phyloP scores from a whole-genome alignment of 2,113 vertebrate genomes.

The Micronycteris hirsuta region DNA sequence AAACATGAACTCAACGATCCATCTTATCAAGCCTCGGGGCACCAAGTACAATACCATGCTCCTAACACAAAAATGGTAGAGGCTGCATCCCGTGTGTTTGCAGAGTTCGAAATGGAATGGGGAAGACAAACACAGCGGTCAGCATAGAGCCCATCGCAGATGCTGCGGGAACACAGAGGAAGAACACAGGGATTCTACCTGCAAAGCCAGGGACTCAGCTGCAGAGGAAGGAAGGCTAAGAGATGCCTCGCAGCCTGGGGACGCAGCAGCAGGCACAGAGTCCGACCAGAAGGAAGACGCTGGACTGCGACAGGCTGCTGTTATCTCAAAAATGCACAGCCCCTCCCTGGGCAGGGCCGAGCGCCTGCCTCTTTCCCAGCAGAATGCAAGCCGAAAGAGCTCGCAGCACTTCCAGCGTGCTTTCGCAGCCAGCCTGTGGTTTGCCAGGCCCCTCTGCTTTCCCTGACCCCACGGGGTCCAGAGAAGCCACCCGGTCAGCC shows the following conservation, averaged over 20 bases:
- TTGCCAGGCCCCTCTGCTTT: neutral
- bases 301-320: neutral
- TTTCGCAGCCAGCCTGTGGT: neutral
- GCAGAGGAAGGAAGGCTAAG: neutral
- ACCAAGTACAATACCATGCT: too few species aligned
- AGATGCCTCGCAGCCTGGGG: neutral
- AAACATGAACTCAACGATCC: neutral
- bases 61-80: neutral
- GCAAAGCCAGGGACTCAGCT: rapidly evolving
- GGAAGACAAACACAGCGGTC: neutral
- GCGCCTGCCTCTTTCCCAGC: neutral
- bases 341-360: neutral
- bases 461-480: neutral
- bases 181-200: neutral
- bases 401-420: neutral
- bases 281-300: neutral
- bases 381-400: neutral
- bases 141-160: too few species aligned
- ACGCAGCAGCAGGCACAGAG: too few species aligned
- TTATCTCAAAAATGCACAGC: neutral
- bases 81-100: neutral
- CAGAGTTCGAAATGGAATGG: neutral
- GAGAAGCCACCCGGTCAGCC: neutral
- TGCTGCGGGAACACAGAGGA: neutral
- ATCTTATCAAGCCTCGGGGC: too few species aligned